Evolutionary conservation across 2,797 vertebrate species (phyloP), one percentile per base, ranked within the genome.

Genomic region (Xerus rutilus): DNA sequence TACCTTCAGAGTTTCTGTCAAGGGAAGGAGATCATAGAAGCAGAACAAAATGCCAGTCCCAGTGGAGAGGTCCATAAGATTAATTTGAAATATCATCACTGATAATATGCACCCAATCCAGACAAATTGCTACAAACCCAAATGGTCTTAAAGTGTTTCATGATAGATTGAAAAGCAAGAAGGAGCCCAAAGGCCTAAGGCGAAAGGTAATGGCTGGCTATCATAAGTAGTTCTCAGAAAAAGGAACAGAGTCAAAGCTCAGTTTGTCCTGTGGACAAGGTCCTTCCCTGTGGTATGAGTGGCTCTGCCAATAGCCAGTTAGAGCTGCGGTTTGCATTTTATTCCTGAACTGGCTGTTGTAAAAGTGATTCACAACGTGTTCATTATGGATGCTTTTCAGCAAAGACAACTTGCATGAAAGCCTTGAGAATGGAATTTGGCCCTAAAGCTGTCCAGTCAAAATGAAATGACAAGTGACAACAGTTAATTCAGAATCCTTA

Each of bases 331-430:
- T 52, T 54, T 67, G 35, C 21, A 65, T 39, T 96, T 86, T n/a
- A 43, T 54, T 93, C 25, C 6, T 92, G 21, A 94, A 72, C 69
- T 73, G 14, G 57, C 49, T 14, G 77, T 59, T 86, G 86, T 32
- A 62, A 95, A 59, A 64, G 93, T 78, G 52, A 92, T 94, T 91
- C 70, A 30, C 1, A n/a, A 30, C 18, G 20, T 65, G 83, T 91
- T 96, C 35, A 52, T 88, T 93, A 54, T 1, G 52, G 64, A 73
- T 15, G 32, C 92, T 23, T 21, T 21, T 62, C 62, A 18, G 0
- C 1, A 92, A 89, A 93, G 70, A 25, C 87, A 64, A 39, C 4
- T 47, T 47, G 77, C 11, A 35, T 9, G 4, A 57, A n/a, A 87
- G 35, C 39, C 9, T 0, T 14, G 85, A 97, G 86, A 84, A 59